Conservation (phyloP, 2,113 vertebrate species). For the Cyprinus carpio region DNA sequence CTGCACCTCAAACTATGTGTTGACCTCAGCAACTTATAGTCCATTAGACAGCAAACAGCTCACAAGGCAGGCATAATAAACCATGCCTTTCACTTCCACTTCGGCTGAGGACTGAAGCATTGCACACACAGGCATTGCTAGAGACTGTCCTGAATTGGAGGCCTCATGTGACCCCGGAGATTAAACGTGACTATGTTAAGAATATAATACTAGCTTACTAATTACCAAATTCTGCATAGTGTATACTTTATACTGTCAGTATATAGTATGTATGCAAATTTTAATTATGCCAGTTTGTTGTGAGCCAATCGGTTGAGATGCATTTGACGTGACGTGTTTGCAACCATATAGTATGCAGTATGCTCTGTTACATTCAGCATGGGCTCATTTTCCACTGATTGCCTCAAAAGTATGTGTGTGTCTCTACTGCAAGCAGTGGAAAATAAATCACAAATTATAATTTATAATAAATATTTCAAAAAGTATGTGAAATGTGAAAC, state of each 20-base stretch:
- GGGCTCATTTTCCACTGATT: too few species aligned
- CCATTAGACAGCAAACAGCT: conserved; percentile 80
- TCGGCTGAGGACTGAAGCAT: conserved; percentile 59
- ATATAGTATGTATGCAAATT: too few species aligned
- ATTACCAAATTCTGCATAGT: not conserved
- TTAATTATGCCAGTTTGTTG: too few species aligned
- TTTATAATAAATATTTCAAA: not conserved
- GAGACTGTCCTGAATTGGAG: conserved; percentile 27
- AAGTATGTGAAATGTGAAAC: not conserved
- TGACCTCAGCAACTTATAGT: conserved; percentile 81
- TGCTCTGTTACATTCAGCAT: too few species aligned
- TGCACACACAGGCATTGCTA: conserved; percentile 52
- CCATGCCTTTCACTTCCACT: conserved; percentile 64
- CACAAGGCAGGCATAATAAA: conserved; percentile 76
- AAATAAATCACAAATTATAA: too few species aligned
- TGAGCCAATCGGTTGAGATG: too few species aligned
- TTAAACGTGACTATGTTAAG: not conserved
- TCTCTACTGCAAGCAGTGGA: too few species aligned
- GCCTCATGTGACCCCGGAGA: not conserved
- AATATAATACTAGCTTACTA: not conserved
- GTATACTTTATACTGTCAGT: not conserved
- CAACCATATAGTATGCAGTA: too few species aligned
- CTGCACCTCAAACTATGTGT: conserved; percentile 75
- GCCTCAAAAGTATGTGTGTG: too few species aligned
- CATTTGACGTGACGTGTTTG: too few species aligned